Conservation (phyloP, 2,888 invertebrate species). For the Tethea ocularis region DNA sequence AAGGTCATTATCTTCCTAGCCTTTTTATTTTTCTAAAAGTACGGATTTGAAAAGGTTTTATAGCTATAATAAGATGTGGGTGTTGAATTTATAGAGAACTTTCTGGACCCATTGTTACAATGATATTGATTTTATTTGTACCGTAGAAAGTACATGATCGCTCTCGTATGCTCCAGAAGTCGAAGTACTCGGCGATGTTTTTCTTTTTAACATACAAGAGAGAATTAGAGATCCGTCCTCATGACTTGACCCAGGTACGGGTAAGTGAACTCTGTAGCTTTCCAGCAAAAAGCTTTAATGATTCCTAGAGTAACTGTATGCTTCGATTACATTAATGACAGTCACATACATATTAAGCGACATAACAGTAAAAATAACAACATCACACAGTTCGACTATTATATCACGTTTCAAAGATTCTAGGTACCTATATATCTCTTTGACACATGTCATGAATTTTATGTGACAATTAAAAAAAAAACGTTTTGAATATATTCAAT, state of each 20-base stretch:
- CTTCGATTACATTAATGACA: conserved; percentile 3
- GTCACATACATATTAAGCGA: background rate
- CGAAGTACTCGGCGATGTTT: no score
- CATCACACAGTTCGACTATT: conserved; percentile 1
- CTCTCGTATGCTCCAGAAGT: no score
- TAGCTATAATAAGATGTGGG: background rate
- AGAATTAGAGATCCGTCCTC: no score
- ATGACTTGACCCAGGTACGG: background rate
- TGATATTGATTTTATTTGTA: background rate
- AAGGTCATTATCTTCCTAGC: background rate
- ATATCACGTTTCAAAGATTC: background rate
- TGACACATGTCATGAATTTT: background rate
- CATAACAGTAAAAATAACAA: conserved; percentile 3
- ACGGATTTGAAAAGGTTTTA: background rate
- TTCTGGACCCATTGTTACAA: background rate
- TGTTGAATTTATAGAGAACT: background rate
- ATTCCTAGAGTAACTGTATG: background rate
- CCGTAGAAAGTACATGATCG: background rate
- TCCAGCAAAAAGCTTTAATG: conserved; percentile 2
- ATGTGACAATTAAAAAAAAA: background rate
- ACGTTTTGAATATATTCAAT: background rate
- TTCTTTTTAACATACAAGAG: no score
- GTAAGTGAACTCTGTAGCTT: background rate
- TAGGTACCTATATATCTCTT: background rate
- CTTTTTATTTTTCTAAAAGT: background rate